Conservation (phyloP, 2,113 vertebrate species). For the Circaetus cinerascens region DNA sequence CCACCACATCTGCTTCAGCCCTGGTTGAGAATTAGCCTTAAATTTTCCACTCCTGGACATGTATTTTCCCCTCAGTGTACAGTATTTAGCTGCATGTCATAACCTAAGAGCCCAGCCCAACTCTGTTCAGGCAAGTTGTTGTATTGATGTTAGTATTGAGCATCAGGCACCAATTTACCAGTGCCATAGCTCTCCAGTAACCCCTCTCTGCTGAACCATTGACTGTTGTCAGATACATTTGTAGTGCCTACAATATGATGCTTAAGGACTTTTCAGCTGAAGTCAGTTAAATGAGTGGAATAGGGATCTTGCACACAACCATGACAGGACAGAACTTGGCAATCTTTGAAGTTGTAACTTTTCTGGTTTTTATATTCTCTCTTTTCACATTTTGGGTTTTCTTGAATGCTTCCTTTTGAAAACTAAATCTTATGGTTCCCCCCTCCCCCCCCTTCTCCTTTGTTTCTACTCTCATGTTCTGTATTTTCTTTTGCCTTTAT, state of each 20-base stretch:
- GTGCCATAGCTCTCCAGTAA: background rate
- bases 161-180: background rate
- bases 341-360: background rate
- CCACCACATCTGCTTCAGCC: background rate
- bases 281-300: background rate
- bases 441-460: rapidly evolving
- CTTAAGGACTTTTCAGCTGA: background rate
- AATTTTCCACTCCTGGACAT: background rate
- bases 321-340: background rate
- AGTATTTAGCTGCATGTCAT: background rate
- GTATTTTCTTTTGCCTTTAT: background rate
- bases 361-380: background rate
- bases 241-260: background rate
- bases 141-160: background rate
- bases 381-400: background rate
- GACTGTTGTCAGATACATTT: rapidly evolving
- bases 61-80: background rate
- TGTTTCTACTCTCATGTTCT: background rate
- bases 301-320: background rate
- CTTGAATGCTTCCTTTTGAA: background rate
- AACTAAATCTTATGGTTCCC: background rate
- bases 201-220: rapidly evolving
- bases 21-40: background rate
- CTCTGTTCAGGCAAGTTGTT: background rate
- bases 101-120: background rate